These are phyloP conservation scores for Notolepis coatsorum DNA, from an alignment of 2,797 vertebrate genomes.

Conservation along the genomic window DNA sequence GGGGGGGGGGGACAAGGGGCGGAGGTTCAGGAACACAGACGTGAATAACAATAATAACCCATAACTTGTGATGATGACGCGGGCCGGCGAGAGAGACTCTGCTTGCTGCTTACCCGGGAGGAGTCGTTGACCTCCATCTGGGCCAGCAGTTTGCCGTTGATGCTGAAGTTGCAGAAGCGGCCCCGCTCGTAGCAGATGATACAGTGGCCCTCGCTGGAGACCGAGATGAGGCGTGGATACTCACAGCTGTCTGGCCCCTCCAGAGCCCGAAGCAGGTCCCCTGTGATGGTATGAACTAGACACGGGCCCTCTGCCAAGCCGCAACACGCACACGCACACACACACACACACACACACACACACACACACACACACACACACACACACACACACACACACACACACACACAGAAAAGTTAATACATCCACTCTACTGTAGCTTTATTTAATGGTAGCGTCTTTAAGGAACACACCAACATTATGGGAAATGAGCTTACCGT, in stretches of 20 bases:
- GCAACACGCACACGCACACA: slow-evolving; percentile 9
- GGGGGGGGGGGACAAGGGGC: not conserved
- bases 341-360: slow-evolving; percentile 14
- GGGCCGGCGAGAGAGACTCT: not conserved
- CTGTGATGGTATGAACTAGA: slow-evolving; percentile 99
- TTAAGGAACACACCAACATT: no score
- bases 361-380: not conserved
- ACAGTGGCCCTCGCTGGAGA: slow-evolving; percentile 97
- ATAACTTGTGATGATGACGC: not conserved
- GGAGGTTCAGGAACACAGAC: not conserved
- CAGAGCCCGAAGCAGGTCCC: slow-evolving; percentile 94
- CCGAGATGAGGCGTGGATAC: slow-evolving; percentile 91
- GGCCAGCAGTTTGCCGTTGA: slow-evolving; percentile 97
- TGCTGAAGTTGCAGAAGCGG: slow-evolving; percentile 99
- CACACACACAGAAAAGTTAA: not conserved
- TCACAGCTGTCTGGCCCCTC: slow-evolving; percentile 93
- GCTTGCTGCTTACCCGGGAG: slow-evolving; percentile 88
- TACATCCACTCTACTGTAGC: no score
- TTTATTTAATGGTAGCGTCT: not conserved
- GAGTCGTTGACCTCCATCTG: slow-evolving; percentile 98
- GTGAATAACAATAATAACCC: not conserved
- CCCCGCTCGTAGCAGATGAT: slow-evolving; percentile 98
- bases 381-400: slow-evolving; percentile 9
- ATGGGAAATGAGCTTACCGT: no score
- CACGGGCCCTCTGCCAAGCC: slow-evolving; percentile 91